Evolutionary conservation across 2,888 invertebrate genomes (phyloP).

Genomic region (Ceraclea dissimilis): DNA sequence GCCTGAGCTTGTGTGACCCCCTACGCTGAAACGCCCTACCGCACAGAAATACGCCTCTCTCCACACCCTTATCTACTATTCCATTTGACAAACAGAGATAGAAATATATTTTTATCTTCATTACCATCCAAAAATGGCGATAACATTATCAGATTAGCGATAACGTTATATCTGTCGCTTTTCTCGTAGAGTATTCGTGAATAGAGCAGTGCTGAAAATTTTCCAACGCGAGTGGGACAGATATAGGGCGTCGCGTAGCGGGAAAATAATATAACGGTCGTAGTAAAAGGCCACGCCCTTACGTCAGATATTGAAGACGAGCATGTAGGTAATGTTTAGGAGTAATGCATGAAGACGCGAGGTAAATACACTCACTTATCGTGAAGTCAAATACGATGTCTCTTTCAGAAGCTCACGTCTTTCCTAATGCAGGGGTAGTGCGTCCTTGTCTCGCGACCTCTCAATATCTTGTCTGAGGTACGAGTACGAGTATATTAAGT

Average conservation of each 20-base stretch:
- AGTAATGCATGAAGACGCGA: slow-evolving; percentile 22
- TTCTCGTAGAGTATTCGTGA: slow-evolving; percentile 12
- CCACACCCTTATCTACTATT: slow-evolving; percentile 3
- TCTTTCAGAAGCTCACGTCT: slow-evolving; percentile 4
- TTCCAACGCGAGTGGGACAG: slow-evolving; percentile 15
- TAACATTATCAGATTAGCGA: slow-evolving; percentile 22
- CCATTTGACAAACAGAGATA: slow-evolving; percentile 24
- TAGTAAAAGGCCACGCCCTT: slow-evolving; percentile 17
- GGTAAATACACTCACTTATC: slow-evolving; percentile 17
- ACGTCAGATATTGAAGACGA: slow-evolving; percentile 24
- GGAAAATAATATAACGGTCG: neutral
- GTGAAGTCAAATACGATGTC: slow-evolving; percentile 11
- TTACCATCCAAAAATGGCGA: slow-evolving; percentile 13
- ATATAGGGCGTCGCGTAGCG: neutral
- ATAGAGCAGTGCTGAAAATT: slow-evolving; percentile 7
- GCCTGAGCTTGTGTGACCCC: slow-evolving; percentile 30
- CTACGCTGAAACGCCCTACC: slow-evolving; percentile 23
- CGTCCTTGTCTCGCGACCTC: slow-evolving; percentile 5
- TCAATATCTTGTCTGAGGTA: slow-evolving; percentile 1
- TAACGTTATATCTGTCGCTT: slow-evolving; percentile 21
- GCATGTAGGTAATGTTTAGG: slow-evolving; percentile 19
- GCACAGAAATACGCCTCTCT: slow-evolving; percentile 14
- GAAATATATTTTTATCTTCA: slow-evolving; percentile 20
- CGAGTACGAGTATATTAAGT: slow-evolving; percentile 8
- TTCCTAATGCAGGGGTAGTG: slow-evolving; percentile 1